Base-by-base conservation (phyloP, 2,888 invertebrate species). In the Synergus japonicus region DNA sequence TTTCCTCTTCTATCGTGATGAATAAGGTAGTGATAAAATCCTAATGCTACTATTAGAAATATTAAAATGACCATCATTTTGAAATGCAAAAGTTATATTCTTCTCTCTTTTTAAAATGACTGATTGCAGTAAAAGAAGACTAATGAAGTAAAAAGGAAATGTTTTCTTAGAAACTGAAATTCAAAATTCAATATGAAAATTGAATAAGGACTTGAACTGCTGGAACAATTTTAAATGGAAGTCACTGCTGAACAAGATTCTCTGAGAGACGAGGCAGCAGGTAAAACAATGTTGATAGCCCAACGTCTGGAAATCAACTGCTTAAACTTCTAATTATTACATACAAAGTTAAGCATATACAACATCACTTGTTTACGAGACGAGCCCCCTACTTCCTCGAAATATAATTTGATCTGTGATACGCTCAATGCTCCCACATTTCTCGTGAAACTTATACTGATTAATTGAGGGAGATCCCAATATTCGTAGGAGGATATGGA, bases 1-100 rank as follows among this genome's bases (percentile, higher is more conserved):
- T 43, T 79, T 10, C 80, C 82, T 43, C 78, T 49, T 78, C 67
- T 80, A 37, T 80, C 73, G n/a, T 73, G n/a, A 73, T 73, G 73
- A 54, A 58, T n/a, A n/a, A 37, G 10, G 18, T 54, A 54, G 12
- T 73, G 54, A 73, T 54, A 54, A 73, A 73, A 15, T 5, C 73
- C 15, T 73, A 73, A 15, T n/a, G 37, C 54, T 73, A 54, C 54
- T 37, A 54, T 10, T 12, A 73, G n/a, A 12, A 73, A 49, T 7
- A 73, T 37, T 4, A 73, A 73, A 54, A 73, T 18, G n/a, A 54
- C 5, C n/a, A 73, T 54, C 73, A 73, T 73, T 73, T 73, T n/a
- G 1, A 10, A 29, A 13, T 13, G 29, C 0, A 63, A 63, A 63
- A 12, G 13, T 22, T 0, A 0, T 13, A 29, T 49, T 8, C 10